Evolutionary conservation across 2,797 vertebrate genomes (phyloP), one percentile per base, ranked within the genome.

Genomic region (Echeneis naucrates): DNA sequence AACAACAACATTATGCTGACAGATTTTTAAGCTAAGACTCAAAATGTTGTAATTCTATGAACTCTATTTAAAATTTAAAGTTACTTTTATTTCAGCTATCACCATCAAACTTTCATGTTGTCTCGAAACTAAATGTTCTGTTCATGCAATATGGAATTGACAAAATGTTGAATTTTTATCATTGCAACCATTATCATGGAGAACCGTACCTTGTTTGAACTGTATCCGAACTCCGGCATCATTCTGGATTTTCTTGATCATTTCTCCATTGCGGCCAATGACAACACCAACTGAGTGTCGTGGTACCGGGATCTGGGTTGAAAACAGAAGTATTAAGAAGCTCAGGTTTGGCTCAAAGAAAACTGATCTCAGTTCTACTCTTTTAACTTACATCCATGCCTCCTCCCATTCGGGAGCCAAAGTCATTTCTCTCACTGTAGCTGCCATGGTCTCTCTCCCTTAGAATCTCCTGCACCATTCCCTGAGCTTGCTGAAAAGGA

Each of bases 211-310:
- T 92, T 96, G 96, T 83, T 97, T 97, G 77, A 97, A 97, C 91
- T 97, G 96, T 91, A 97, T 97, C 86, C 96, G 88, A 45, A 97
- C 96, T 5, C 96, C 96, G 0, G 96, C 96, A 0, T 97, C 96
- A 0, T 95, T 97, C 92, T 97, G 96, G 74, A 97, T 97, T 80
- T 97, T 97, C 80, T 97, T 97, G 60, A 97, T 97, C 96, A 97
- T 97, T 63, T 97, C 96, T 38, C 96, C 96, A 0, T 90, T 96
- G 42, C 96, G 95, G 7, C 96, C 96, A 1, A 97, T 97, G 61
- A 97, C 96, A 0, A 97, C 96, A 0, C 96, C 96, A 0, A 97
- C 96, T 0, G 96, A 97, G 88, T 97, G 96, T 35, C 96, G 93
- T 0, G 96, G 96, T 6, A 97, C 96, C 0, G 96, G 96, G 9